Evolutionary conservation across 1,140 invertebrate species (phyloP), one percentile per base, ranked within the genome.

Genomic region (Tyrophagus putrescentiae): DNA sequence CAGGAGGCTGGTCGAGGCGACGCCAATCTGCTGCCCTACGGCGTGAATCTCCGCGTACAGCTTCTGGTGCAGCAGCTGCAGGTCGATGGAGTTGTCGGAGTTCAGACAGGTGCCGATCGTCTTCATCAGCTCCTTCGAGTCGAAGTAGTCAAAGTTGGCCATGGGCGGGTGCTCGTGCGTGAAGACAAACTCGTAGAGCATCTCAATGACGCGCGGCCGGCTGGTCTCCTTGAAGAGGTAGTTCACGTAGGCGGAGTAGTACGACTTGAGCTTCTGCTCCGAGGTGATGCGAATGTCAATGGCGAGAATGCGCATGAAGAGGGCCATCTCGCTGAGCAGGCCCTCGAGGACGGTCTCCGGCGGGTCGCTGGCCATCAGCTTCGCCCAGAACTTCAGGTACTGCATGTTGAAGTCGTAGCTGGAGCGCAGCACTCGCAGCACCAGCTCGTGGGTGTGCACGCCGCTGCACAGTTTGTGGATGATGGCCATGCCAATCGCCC

Each of bases 111-210:
- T 52, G 7, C 36, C 23, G 21, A 64, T 59, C 2, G 57, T 59
- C 60, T 64, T 63, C 61, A 50, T 56, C n/a, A 64, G 50, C 53
- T 63, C 63, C 45, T 62, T 60, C 11, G 18, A 29, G 48, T 64
- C 61, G 27, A 64, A 64, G 52, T 45, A 64, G 29, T 64, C 63
- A 56, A 64, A 64, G 32, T 32, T 60, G 13, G 45, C 42, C 39
- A 60, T 56, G 4, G 18, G 21, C 2, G 63, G 63, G 31, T 60
- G 56, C 31, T 33, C 13, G 39, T 64, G 61, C 28, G 13, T 23
- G 29, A 62, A 64, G 0, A 64, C 18, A n/a, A 27, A 36, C 3
- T 34, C 27, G 33, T 57, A 32, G 16, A 64, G 16, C 4, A 64
- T 23, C 6, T 60, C 61, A 11, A 57, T 32, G 16, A 63, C 21